These are phyloP conservation scores for Halcyon smyrnensis DNA, from an alignment of 2,797 vertebrate genomes.

Conservation along the genomic window DNA sequence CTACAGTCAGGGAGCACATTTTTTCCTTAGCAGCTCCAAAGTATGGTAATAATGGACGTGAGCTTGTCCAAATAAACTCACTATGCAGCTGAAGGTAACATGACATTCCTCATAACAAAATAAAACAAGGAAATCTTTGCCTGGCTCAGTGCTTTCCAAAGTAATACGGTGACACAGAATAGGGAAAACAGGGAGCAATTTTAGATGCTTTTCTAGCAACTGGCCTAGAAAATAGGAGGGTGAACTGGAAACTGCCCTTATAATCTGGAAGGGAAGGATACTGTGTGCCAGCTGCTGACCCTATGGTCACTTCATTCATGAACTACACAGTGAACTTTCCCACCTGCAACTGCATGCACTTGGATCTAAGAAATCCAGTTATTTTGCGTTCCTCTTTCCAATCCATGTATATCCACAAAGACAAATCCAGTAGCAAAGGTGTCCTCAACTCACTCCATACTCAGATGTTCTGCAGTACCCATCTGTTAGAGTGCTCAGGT, in stretches of 20 bases:
- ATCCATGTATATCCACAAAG: not conserved
- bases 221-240: not conserved
- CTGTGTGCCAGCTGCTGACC: not conserved
- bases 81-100: not conserved
- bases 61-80: not conserved
- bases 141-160: not conserved
- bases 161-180: rapidly evolving
- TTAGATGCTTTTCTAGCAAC: not conserved
- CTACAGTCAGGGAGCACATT: not conserved
- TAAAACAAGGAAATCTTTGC: not conserved
- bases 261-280: not conserved
- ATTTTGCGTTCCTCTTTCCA: not conserved
- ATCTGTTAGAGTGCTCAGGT: not conserved
- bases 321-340: not conserved
- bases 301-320: not conserved
- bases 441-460: not conserved
- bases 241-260: not conserved
- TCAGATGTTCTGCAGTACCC: not conserved
- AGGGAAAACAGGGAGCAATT: not conserved
- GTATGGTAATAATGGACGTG: rapidly evolving
- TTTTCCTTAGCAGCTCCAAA: not conserved
- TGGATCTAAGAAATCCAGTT: not conserved
- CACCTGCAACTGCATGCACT: not conserved
- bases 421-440: not conserved
- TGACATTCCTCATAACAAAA: not conserved